phyloP scores from a whole-genome alignment of 2,113 vertebrate genomes.

The Erythrolamprus reginae region DNA sequence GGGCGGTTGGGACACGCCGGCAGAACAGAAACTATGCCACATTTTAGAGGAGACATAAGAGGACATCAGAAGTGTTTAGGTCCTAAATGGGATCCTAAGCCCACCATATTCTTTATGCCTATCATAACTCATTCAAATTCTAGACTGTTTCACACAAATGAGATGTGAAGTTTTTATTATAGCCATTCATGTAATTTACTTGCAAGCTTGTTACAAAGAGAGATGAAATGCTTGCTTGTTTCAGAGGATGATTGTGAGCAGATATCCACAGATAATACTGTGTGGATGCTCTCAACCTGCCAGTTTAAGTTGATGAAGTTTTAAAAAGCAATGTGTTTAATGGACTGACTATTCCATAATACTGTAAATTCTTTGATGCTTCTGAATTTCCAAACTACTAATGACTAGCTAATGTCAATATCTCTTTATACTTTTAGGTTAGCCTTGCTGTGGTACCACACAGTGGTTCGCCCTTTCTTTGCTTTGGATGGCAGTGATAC shows the following conservation, averaged over 20 bases:
- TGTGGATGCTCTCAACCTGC: no score
- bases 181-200: not conserved
- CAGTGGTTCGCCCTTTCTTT: slow-evolving; percentile 95
- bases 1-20: no score
- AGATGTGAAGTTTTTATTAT: not conserved
- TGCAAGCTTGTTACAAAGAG: not conserved
- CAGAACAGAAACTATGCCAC: not conserved
- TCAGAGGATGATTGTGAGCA: not conserved
- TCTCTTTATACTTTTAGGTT: slow-evolving; percentile 70
- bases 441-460: slow-evolving; percentile 97
- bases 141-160: not conserved
- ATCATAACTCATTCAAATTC: not conserved
- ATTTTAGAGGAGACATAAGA: not conserved
- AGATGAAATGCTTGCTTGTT: not conserved
- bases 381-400: slow-evolving; percentile 3
- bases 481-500: slow-evolving; percentile 93
- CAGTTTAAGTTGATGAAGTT: not conserved
- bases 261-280: not conserved
- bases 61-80: not conserved
- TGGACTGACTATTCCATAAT: not conserved
- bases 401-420: slow-evolving; percentile 37
- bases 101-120: not conserved
- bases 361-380: not conserved
- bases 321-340: not conserved
- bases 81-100: not conserved